Evolutionary conservation across 2,888 invertebrate species (phyloP), one percentile per base, ranked within the genome.

Genomic region (Aspidiotus rigidus): DNA sequence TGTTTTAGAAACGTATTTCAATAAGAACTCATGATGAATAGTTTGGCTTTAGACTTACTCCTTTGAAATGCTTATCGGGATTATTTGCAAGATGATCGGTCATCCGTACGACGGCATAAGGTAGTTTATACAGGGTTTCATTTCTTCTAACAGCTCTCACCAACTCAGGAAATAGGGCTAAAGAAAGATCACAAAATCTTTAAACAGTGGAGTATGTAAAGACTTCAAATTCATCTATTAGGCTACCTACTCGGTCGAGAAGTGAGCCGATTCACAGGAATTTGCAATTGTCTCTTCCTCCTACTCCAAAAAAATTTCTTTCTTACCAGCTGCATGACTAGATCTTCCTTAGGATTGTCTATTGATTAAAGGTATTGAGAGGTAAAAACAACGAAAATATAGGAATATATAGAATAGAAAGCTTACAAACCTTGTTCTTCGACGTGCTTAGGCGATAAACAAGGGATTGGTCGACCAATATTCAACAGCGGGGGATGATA

Each of bases 51-150:
- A 59, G 15, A 67, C 56, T 57, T 69, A 69, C 69, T 0, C 69
- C 62, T 28, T 63, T 56, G 15, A 69, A 69, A 69, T 63, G 13
- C 57, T 69, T 44, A 69, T 69, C 69, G 1, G 69, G 69, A 41
- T 69, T 49, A 17, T 63, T 63, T 7, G 44, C 11, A n/a, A 55
- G 44, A 28, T 63, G 63, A 56, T 69, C 40, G 13, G 60, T 57
- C 28, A 67, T 44, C 39, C 40, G 11, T 15, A 10, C 16, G 17
- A 49, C 5, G 28, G 28, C 28, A 28, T 28, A 28, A 1, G 28
- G 28, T 28, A 28, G 28, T 28, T 5, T 28, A 28, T 28, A 28
- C 28, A 28, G 5, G 28, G 28, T 28, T 28, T 28, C 28, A 28
- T 28, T 28, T 28, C 5, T 28, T 28, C 28, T 28, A 1, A 28